Evolutionary conservation across 2,888 invertebrate species (phyloP).

Genomic region (Blera fallax): DNA sequence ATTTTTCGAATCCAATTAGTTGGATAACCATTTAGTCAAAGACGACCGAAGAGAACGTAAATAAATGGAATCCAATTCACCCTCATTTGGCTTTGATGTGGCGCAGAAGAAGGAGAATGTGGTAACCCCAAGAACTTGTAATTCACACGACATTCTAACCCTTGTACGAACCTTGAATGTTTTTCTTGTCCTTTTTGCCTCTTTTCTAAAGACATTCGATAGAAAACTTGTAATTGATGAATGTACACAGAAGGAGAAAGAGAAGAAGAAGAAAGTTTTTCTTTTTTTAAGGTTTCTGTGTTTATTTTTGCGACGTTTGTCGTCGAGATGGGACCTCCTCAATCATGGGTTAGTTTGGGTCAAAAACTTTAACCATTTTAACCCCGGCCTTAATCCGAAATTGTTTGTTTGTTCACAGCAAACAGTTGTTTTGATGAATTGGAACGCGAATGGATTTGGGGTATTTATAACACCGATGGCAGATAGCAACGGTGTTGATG

Average conservation of each 20-base stretch:
- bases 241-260: too few species aligned
- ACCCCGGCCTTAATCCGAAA: constrained; percentile 58
- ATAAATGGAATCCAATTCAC: neutral
- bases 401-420: neutral
- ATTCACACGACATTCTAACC: constrained; percentile 26
- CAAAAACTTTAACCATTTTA: constrained; percentile 49
- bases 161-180: constrained; percentile 38
- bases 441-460: constrained; percentile 47
- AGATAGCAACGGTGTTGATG: neutral
- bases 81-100: neutral
- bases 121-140: constrained; percentile 46
- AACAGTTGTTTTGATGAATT: constrained; percentile 14
- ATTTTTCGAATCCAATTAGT: constrained; percentile 58
- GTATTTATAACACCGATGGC: neutral
- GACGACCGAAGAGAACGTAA: neutral
- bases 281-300: constrained; percentile 41
- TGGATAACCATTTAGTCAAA: constrained; percentile 16
- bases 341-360: constrained; percentile 39
- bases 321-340: neutral
- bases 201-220: neutral
- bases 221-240: constrained; percentile 34
- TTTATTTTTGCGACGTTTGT: constrained; percentile 4
- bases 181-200: neutral
- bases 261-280: constrained; percentile 6
- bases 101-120: neutral